These are phyloP conservation scores for Miltochrista miniata DNA, from an alignment of 2,888 invertebrate genomes.

Conservation along the genomic window DNA sequence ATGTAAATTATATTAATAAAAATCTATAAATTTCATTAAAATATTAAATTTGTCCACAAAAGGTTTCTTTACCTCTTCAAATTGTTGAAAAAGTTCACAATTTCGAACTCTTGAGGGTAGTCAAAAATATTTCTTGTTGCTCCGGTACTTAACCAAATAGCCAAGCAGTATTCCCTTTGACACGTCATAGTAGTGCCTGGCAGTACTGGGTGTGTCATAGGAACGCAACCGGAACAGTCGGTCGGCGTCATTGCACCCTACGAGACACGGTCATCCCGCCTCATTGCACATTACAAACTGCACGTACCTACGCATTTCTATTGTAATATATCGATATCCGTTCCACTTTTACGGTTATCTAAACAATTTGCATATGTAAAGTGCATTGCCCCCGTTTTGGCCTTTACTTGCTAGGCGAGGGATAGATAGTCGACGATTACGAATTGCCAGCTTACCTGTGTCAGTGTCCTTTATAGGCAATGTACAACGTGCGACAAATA, in stretches of 20 bases:
- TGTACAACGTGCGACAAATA: neutral
- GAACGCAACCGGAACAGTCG: conserved; percentile 52
- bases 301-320: conserved; percentile 46
- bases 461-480: too few species aligned
- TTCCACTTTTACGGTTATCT: conserved; percentile 70
- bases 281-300: conserved; percentile 51
- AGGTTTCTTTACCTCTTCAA: too few species aligned
- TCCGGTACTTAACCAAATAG: too few species aligned
- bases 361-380: conserved; percentile 40
- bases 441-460: neutral
- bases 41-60: too few species aligned
- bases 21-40: too few species aligned
- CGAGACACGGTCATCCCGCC: conserved; percentile 57
- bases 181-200: conserved; percentile 1
- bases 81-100: too few species aligned
- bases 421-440: too few species aligned
- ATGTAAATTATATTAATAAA: too few species aligned
- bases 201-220: conserved; percentile 46
- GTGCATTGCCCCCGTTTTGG: conserved; percentile 36
- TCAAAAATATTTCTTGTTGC: too few species aligned
- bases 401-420: too few species aligned
- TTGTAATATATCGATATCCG: conserved; percentile 69
- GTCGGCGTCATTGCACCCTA: conserved; percentile 38
- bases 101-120: too few species aligned
- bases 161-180: neutral